phyloP scores from a whole-genome alignment of 2,888 invertebrate genomes.

The Julus scanicus region DNA sequence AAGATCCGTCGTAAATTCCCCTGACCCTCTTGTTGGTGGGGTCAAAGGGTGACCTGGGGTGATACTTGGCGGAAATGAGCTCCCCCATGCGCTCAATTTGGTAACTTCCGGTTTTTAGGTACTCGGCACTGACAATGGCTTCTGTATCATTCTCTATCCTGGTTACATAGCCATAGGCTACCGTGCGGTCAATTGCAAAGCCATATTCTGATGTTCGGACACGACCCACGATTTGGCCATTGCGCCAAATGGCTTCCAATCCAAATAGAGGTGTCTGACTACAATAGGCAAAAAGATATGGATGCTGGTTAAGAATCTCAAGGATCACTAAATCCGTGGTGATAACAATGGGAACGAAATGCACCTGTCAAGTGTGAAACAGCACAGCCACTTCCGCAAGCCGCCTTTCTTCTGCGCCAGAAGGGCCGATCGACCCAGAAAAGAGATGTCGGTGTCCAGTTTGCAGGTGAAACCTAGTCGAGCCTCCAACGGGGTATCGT shows the following conservation, averaged over 20 bases:
- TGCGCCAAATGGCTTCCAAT: conserved; percentile 80
- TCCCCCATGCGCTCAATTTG: conserved; percentile 84
- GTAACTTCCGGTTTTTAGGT: conserved; percentile 77
- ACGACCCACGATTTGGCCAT: conserved; percentile 79
- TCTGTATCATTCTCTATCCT: conserved; percentile 67
- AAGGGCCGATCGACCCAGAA: conserved; percentile 80
- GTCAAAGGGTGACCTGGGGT: conserved; percentile 84
- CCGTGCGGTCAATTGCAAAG: conserved; percentile 71
- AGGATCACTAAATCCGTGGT: too few species aligned
- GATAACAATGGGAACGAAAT: conserved; percentile 53
- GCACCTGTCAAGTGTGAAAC: conserved; percentile 66
- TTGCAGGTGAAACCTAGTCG: conserved; percentile 83
- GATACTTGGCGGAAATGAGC: conserved; percentile 76
- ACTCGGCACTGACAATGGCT: conserved; percentile 73
- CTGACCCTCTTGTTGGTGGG: conserved; percentile 78
- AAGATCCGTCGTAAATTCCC: conserved; percentile 69
- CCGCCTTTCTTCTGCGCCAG: conserved; percentile 76
- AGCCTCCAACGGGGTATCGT: conserved; percentile 89
- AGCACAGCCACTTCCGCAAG: conserved; percentile 74
- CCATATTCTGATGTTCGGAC: conserved; percentile 85
- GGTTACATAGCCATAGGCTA: conserved; percentile 74
- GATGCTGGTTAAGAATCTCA: conserved; percentile 23
- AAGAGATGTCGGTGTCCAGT: conserved; percentile 75
- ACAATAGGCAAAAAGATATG: conserved; percentile 56
- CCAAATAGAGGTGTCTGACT: conserved; percentile 82